Percentiles rank a stretch among this genome's conserved stretches.
phyloP scores from a whole-genome alignment of 2,888 invertebrate species.

The Eupithecia tripunctaria region DNA sequence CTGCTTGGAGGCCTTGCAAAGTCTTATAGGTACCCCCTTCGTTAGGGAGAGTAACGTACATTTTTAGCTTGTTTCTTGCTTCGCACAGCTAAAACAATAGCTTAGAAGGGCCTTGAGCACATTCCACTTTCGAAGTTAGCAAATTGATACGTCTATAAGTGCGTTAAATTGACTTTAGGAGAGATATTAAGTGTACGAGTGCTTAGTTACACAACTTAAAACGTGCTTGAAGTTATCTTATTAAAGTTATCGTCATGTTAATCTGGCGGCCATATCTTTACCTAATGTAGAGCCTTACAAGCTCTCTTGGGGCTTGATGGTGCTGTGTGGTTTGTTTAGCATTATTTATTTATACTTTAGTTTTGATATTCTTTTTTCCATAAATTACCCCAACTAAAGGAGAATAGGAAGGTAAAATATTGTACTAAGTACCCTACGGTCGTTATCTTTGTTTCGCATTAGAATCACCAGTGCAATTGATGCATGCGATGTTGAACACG shows the following conservation, averaged over 20 bases:
- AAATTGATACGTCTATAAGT: slow-evolving; percentile 33
- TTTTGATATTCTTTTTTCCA: not conserved
- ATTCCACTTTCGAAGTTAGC: slow-evolving; percentile 44
- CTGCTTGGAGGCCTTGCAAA: slow-evolving; percentile 4
- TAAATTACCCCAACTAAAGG: not conserved
- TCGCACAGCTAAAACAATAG: slow-evolving; percentile 36
- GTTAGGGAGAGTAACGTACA: slow-evolving; percentile 19
- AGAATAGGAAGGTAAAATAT: not conserved
- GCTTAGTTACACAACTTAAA: slow-evolving; percentile 3
- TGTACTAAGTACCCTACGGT: not conserved
- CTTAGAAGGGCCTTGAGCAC: slow-evolving; percentile 40
- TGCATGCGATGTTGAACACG: slow-evolving; percentile 31
- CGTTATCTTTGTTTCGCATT: not conserved
- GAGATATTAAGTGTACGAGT: not conserved
- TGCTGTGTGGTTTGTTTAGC: too few relatives aligned
- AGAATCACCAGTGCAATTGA: slow-evolving; percentile 19
- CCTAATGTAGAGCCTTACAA: slow-evolving; percentile 3
- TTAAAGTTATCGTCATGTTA: slow-evolving; percentile 10
- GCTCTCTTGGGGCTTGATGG: too few relatives aligned
- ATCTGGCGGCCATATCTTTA: slow-evolving; percentile 6
- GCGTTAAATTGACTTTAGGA: slow-evolving; percentile 3
- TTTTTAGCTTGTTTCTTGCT: slow-evolving; percentile 17
- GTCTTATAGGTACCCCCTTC: slow-evolving; percentile 12
- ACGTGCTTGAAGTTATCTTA: slow-evolving; percentile 12
- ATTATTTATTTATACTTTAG: too few relatives aligned